A percentile compares a stretch with the other conserved stretches of the same genome.
Evolutionary conservation across 2,797 vertebrate genomes (phyloP).

Genomic region (Manis javanica): DNA sequence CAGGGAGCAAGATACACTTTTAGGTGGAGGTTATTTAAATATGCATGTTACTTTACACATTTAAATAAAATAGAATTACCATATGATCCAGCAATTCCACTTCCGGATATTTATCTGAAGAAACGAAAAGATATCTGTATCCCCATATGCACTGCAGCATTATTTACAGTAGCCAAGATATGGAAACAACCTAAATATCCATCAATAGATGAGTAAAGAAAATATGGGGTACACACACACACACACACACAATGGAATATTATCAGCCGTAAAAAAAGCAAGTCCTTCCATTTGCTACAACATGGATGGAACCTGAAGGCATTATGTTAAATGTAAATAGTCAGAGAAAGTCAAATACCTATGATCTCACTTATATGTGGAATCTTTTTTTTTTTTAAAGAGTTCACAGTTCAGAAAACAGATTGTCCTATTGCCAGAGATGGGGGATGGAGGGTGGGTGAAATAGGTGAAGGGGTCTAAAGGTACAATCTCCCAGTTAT

Average conservation of each 20-base stretch:
- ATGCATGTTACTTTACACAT: background rate
- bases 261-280: background rate
- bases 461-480: background rate
- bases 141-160: background rate
- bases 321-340: background rate
- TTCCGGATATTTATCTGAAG: background rate
- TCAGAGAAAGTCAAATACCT: background rate
- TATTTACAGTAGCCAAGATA: background rate
- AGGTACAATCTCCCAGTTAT: background rate
- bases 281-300: background rate
- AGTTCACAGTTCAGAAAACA: background rate
- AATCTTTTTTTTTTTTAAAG: too few species aligned
- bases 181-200: background rate
- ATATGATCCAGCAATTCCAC: background rate
- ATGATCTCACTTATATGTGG: background rate
- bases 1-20: background rate
- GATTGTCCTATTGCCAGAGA: background rate
- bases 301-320: background rate
- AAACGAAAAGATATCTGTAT: background rate
- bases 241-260: background rate
- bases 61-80: background rate
- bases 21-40: background rate
- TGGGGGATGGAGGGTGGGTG: rapidly evolving
- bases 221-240: background rate
- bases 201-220: background rate